Evolutionary conservation across 2,888 invertebrate species (phyloP).

Genomic region (Dicyrtomina minuta): DNA sequence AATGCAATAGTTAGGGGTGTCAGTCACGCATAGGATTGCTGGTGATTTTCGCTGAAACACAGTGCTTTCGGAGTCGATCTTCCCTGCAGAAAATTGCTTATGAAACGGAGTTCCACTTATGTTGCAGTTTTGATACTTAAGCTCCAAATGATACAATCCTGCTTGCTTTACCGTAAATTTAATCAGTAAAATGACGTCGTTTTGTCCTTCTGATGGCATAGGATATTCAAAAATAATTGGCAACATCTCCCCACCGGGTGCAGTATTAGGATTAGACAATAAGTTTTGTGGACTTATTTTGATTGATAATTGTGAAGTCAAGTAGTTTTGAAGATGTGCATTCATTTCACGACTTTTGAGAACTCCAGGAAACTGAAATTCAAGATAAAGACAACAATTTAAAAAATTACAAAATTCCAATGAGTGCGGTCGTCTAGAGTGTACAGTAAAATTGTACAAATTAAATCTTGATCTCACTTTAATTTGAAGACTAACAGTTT

Average conservation of each 20-base stretch:
- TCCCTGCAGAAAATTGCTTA: slow-evolving; percentile 58
- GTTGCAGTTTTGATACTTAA: slow-evolving; percentile 57
- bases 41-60: slow-evolving; percentile 47
- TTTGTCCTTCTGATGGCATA: slow-evolving; percentile 52
- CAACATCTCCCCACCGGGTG: slow-evolving; percentile 34
- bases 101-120: slow-evolving; percentile 59
- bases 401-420: too few species aligned
- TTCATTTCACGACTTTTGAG: slow-evolving; percentile 3
- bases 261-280: neutral
- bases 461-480: slow-evolving; percentile 36
- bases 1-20: slow-evolving; percentile 36
- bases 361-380: slow-evolving; percentile 22
- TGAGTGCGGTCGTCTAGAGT: too few species aligned
- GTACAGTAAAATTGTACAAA: neutral
- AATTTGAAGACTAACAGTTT: slow-evolving; percentile 47
- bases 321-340: slow-evolving; percentile 6
- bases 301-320: slow-evolving; percentile 15
- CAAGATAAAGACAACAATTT: slow-evolving; percentile 7
- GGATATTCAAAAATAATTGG: slow-evolving; percentile 57
- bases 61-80: slow-evolving; percentile 46
- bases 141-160: slow-evolving; percentile 58
- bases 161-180: slow-evolving; percentile 59
- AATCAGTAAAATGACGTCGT: slow-evolving; percentile 57
- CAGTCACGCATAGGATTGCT: slow-evolving; percentile 40
- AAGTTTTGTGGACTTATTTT: slow-evolving; percentile 13